Evolutionary conservation across 2,797 vertebrate species (phyloP), one percentile per base, ranked within the genome.

Genomic region (Cetoscarus ocellatus): DNA sequence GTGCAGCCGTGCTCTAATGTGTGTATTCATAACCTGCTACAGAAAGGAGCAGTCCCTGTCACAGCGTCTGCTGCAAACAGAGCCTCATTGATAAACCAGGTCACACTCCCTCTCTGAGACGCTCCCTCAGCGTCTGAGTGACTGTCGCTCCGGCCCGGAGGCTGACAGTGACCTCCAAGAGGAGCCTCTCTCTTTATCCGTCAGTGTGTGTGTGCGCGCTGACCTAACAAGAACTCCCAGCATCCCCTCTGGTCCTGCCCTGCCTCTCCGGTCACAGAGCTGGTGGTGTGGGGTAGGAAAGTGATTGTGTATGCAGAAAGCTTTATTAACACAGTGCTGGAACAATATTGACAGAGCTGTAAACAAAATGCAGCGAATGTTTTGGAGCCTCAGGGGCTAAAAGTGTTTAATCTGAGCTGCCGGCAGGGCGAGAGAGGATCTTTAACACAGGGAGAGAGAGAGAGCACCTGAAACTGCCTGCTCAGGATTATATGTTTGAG

Each of bases 81-180:
- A 36, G 51, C 42, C 60, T 75, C 52, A 10, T 47, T 61, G 59
- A 81, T 75, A 82, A 89, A 84, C 59, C 80, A 87, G 88, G 87
- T 91, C 86, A 91, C 34, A 66, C 51, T 56, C 45, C 43, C 48
- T 47, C 54, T 63, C 42, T 67, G 42, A 60, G 3, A 66, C 61
- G 60, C 59, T 63, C 80, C 17, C 62, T 66, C 48, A 67, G 70
- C 45, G 38, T 80, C 69, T 74, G 77, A 85, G 66, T 85, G 88
- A 84, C 70, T 83, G 79, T 67, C 39, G 64, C 55, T 74, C 78
- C 83, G 72, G 87, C 88, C 83, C 73, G 1, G 1, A 82, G 88
- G 87, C 67, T 70, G 61, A 82, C 55, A 50, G 53, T 73, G 83
- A 91, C 86, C 86, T 90, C 85, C 59, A 68, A 83, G 70, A 64